phyloP scores from a whole-genome alignment of 2,113 vertebrate genomes.

The Cathartes aura region DNA sequence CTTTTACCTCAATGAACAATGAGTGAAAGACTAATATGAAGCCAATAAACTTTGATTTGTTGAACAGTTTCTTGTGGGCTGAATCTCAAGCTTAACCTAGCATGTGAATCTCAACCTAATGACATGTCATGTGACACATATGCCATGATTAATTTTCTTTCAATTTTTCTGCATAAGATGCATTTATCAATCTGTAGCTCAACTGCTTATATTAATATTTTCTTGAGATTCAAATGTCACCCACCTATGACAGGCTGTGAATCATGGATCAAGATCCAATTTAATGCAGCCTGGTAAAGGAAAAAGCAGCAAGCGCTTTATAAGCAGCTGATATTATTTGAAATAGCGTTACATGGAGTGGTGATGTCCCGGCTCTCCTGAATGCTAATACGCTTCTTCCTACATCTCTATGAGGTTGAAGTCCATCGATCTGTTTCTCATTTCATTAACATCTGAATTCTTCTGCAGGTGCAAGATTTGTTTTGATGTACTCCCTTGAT shows the following conservation, averaged over 20 bases:
- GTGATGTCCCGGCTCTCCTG: not conserved
- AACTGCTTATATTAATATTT: not conserved
- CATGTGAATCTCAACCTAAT: not conserved
- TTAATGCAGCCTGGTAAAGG: not conserved
- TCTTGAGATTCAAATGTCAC: slow-evolving; percentile 4
- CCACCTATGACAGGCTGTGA: not conserved
- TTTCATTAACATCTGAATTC: slow-evolving; percentile 65
- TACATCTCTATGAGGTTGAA: not conserved
- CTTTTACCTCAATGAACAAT: not conserved
- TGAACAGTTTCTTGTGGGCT: not conserved
- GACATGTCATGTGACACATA: not conserved
- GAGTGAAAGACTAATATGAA: not conserved
- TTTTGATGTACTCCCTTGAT: slow-evolving; percentile 66
- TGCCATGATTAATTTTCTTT: slow-evolving; percentile 6
- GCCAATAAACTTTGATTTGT: not conserved
- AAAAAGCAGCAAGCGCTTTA: not conserved
- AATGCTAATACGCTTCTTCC: not conserved
- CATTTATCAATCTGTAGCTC: not conserved
- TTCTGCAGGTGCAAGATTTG: slow-evolving; percentile 31
- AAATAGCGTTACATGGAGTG: not conserved
- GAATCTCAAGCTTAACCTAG: not conserved
- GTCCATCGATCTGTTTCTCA: slow-evolving; percentile 51
- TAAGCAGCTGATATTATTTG: not conserved
- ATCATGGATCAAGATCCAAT: not conserved
- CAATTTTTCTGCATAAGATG: not conserved